Percentiles rank a stretch among this genome's conserved stretches.
phyloP scores from a whole-genome alignment of 2,888 invertebrate genomes.

The Pantelozetes paolii region DNA sequence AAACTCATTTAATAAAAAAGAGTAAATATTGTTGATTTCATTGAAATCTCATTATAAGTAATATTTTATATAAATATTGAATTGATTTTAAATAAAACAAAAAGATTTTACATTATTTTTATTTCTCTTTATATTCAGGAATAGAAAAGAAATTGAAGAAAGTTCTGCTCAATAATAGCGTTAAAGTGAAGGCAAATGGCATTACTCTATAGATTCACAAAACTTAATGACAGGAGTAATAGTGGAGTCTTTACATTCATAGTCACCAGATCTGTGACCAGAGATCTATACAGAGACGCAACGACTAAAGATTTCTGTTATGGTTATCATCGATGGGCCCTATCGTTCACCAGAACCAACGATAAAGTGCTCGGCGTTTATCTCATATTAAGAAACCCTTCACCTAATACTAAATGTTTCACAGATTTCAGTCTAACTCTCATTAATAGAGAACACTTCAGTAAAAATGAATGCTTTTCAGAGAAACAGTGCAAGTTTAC shows the following conservation, averaged over 20 bases:
- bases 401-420: slow-evolving; percentile 65
- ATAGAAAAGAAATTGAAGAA: too few relatives aligned
- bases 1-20: too few relatives aligned
- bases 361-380: slow-evolving; percentile 73
- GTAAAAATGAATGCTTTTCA: slow-evolving; percentile 72
- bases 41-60: too few relatives aligned
- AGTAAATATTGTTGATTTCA: too few relatives aligned
- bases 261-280: slow-evolving; percentile 69
- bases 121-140: too few relatives aligned
- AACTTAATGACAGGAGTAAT: slow-evolving; percentile 73
- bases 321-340: slow-evolving; percentile 75
- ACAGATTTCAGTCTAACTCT: slow-evolving; percentile 76
- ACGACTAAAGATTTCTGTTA: slow-evolving; percentile 76
- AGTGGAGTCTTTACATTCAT: slow-evolving; percentile 74
- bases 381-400: slow-evolving; percentile 70
- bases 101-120: too few relatives aligned
- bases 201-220: slow-evolving; percentile 73
- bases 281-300: slow-evolving; percentile 72
- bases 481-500: slow-evolving; percentile 65
- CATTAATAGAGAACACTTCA: slow-evolving; percentile 74
- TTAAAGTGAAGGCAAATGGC: slow-evolving; percentile 61
- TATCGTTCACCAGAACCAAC: slow-evolving; percentile 70
- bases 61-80: too few relatives aligned
- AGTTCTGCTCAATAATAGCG: too few relatives aligned
- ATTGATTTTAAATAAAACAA: too few relatives aligned